These are phyloP conservation scores for Conops quadrifasciatus DNA, from an alignment of 2,888 invertebrate species.

Conservation along the genomic window DNA sequence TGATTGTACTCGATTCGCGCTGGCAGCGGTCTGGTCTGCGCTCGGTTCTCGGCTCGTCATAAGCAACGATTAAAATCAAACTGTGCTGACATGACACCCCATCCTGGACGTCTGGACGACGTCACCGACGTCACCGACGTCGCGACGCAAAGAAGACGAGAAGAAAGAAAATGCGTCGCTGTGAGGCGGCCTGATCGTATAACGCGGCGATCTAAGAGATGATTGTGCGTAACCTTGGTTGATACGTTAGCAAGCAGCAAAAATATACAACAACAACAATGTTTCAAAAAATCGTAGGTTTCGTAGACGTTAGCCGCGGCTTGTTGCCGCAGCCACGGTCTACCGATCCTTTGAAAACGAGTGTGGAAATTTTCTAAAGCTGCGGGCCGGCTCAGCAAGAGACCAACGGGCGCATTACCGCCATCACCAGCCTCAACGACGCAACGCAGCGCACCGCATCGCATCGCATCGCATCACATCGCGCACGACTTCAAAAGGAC, in stretches of 20 bases:
- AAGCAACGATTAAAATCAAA: conserved; percentile 18
- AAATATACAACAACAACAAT: too few relatives aligned
- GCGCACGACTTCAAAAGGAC: conserved; percentile 18
- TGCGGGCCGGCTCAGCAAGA: neutral
- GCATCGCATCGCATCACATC: neutral
- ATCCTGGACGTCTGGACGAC: neutral
- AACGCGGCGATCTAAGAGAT: too few relatives aligned
- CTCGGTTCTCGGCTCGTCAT: neutral
- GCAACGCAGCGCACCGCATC: neutral
- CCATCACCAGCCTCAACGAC: too few relatives aligned
- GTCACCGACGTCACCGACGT: neutral
- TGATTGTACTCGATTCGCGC: neutral
- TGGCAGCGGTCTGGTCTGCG: neutral
- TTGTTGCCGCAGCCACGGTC: too few relatives aligned
- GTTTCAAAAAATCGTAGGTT: too few relatives aligned
- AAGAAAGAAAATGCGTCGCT: neutral
- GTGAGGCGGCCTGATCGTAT: too few relatives aligned
- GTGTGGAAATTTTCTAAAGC: neutral
- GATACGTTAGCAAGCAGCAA: too few relatives aligned
- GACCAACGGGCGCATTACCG: neutral
- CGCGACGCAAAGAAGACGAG: neutral
- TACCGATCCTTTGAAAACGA: neutral
- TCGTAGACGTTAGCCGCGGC: too few relatives aligned
- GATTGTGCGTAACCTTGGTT: too few relatives aligned
- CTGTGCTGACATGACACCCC: conserved; percentile 21